phyloP scores from a whole-genome alignment of 2,113 vertebrate species.

The Loxodonta africana region DNA sequence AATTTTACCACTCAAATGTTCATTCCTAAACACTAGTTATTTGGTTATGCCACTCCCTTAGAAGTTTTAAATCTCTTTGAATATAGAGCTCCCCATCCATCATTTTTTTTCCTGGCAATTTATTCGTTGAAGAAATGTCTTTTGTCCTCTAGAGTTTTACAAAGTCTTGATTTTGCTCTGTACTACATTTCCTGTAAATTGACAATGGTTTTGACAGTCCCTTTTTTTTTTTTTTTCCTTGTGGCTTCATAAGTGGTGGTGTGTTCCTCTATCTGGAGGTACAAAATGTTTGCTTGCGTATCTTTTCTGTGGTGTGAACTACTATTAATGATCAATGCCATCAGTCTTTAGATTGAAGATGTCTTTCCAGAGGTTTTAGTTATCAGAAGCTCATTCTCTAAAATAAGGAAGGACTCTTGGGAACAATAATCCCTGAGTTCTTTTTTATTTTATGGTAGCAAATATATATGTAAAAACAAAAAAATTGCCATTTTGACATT shows the following conservation, averaged over 20 bases:
- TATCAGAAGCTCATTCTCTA: conserved; percentile 44
- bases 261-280: not conserved
- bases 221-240: not conserved
- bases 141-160: conserved; percentile 26
- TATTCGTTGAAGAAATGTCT: conserved; percentile 33
- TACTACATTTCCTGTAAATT: not conserved
- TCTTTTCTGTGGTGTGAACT: not conserved
- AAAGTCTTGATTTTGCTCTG: not conserved
- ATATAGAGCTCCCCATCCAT: not conserved
- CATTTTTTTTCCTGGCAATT: not conserved
- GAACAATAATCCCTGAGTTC: conserved; percentile 49
- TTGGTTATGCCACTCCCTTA: not conserved
- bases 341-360: not conserved
- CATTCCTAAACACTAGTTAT: not conserved
- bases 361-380: not conserved
- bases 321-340: conserved; percentile 28
- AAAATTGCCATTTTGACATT: not conserved
- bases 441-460: not conserved
- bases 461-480: not conserved
- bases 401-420: conserved; percentile 9
- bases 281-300: not conserved
- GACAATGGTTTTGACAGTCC: not conserved
- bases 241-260: not conserved
- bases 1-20: conserved; percentile 25
- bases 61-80: not conserved